Conservation (phyloP, 2,888 invertebrate species). For the Pheosia tremula region DNA sequence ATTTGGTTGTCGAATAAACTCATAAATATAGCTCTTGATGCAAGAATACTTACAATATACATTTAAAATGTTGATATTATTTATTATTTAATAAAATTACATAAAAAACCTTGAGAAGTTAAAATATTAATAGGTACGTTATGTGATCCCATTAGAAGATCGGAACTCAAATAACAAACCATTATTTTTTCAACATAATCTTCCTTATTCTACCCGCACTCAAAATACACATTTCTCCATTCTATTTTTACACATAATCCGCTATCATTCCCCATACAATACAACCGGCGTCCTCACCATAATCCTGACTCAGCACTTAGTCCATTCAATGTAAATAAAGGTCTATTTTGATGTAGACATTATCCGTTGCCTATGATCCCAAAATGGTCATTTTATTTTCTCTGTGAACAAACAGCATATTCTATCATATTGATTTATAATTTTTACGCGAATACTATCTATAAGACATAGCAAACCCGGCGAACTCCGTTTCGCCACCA, state of each 20-base stretch:
- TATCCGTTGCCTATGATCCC: not conserved
- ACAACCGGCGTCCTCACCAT: not conserved
- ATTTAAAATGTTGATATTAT: no score
- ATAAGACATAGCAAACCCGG: no score
- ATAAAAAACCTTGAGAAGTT: no score
- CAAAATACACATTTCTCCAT: not conserved
- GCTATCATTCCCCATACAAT: conserved; percentile 7
- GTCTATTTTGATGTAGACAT: not conserved
- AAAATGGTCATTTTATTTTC: no score
- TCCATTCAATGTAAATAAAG: conserved; percentile 14
- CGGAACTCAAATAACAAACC: not conserved
- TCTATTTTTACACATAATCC: conserved; percentile 1
- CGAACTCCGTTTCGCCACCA: no score
- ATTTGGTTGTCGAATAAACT: conserved; percentile 33
- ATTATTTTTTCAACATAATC: not conserved
- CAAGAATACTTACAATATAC: conserved; percentile 6
- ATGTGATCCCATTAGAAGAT: not conserved
- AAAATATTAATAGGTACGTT: no score
- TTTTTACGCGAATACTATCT: no score
- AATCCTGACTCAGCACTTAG: conserved; percentile 23
- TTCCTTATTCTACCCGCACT: not conserved
- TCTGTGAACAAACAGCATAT: no score
- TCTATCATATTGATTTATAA: no score
- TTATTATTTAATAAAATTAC: no score
- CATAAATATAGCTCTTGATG: conserved; percentile 29